Evolutionary conservation across 2,797 vertebrate species (phyloP), one percentile per base, ranked within the genome.

Genomic region (Ptychadena robeensis): DNA sequence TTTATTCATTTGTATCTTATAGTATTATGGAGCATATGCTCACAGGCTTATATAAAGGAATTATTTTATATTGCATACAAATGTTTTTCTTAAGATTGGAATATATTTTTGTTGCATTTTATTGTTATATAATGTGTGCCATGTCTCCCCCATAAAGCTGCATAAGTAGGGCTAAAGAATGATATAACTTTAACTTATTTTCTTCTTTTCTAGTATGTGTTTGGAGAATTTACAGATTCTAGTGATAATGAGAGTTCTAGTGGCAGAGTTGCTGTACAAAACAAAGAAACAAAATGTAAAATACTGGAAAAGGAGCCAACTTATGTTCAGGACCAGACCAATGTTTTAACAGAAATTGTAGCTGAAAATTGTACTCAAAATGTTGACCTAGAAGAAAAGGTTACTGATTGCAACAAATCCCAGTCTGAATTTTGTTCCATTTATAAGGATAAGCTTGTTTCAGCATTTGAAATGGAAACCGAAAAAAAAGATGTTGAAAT

Each of bases 151-250:
- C 11, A 66, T 4, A 40, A n/a, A 1, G 18, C 10, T 48, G 6
- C 18, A 22, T 22, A 73, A 22, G 0, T 34, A 9, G 32, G 4
- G 30, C 18, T 9, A n/a, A 40, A 3, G 70, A 35, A 14, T 2
- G 37, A 73, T 12, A 61, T 4, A 37, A 2, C 4, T 74, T 63
- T 48, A 53, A 3, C 34, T 32, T 22, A 22, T 75, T 57, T 48
- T 63, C 1, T 73, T 80, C 35, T 68, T 68, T 40, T 67, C 8
- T 28, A 97, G 96, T 91, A 93, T 77, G 11, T 85, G 73, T 89
- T 92, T 71, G 90, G 89, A 82, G 90, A 93, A 48, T 40, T 85
- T 3, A 86, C 89, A 4, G 87, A 92, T 85, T 92, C 90, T 79
- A 93, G 89, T 0, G 88, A 90, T 0, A 86, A 73, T n/a, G 93